Evolutionary conservation across 2,888 invertebrate species (phyloP), one percentile per base, ranked within the genome.

Genomic region (Sisyra terminalis): DNA sequence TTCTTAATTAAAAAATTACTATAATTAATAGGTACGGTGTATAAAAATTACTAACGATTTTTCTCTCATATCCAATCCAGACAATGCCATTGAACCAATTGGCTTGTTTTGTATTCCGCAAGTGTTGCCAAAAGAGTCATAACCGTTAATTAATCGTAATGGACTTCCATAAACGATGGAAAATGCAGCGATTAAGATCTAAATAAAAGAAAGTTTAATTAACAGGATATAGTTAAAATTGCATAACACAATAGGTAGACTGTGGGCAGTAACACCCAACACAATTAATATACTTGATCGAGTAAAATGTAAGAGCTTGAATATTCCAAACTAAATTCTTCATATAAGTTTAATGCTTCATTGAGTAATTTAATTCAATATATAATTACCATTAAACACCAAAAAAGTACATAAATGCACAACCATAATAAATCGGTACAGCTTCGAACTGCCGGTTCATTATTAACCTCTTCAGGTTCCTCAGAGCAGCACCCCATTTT

Each of bases 121-220:
- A 29, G 89, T 89, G 58, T 94, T 93, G 7, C 92, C 92, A 66
- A 88, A 93, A 44, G 88, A 89, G 60, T 93, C 92, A 61, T 85
- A 89, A 13, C 92, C 92, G 68, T 89, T 87, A 47, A 89, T 78
- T 34, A 92, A 71, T 48, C 89, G 71, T 53, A 79, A 62, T 1
- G 90, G 89, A 63, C 86, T 85, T 13, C 89, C 90, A 58, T 85
- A 87, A 1, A 87, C 84, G 57, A 87, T 77, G 8, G 90, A 84
- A 65, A 90, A 89, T 9, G 80, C 81, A 24, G 86, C 86, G 50
- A 88, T 76, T 50, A 84, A 71, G 53, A 87, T 77, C 87, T 85
- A 60, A 29, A 63, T 61, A 49, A 43, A 47, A 36, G 44, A 18
- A 46, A 45, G 49, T 46, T 29, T 42, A 40, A 45, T 42, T 30